Evolutionary conservation across 2,797 vertebrate genomes (phyloP).

Genomic region (Triplophysa bombifrons): DNA sequence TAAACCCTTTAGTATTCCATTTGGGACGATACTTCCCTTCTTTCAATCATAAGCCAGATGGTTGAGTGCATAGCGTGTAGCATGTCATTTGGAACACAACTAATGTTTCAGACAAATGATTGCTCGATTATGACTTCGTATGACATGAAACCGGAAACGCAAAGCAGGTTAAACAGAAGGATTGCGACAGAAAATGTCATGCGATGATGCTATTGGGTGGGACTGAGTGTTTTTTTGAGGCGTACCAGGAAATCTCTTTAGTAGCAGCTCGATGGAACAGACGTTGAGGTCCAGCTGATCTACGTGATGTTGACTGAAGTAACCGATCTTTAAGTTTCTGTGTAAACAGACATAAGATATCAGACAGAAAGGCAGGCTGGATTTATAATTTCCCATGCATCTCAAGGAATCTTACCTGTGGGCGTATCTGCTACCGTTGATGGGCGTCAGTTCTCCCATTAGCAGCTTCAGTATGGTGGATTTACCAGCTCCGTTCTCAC

Average conservation of each 20-base stretch:
- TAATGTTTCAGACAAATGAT: too few relatives aligned
- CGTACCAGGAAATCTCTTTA: conserved; percentile 91
- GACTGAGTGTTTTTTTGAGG: background rate
- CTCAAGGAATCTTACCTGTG: conserved; percentile 81
- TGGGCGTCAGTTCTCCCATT: conserved; percentile 89
- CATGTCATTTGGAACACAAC: too few relatives aligned
- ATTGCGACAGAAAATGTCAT: too few relatives aligned
- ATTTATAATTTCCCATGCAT: background rate
- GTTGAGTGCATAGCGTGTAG: too few relatives aligned
- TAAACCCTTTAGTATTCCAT: too few relatives aligned
- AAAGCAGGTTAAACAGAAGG: too few relatives aligned
- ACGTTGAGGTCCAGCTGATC: conserved; percentile 96
- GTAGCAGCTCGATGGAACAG: conserved; percentile 89
- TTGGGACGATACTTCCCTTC: too few relatives aligned
- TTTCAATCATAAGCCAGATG: too few relatives aligned
- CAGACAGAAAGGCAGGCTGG: background rate
- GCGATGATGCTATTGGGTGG: background rate
- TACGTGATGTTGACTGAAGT: conserved; percentile 97
- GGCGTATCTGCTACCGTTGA: conserved; percentile 85
- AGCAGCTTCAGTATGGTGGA: conserved; percentile 93
- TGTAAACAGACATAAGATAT: background rate
- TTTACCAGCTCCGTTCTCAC: conserved; percentile 95
- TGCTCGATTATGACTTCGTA: too few relatives aligned
- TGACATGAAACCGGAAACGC: too few relatives aligned
- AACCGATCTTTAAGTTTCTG: conserved; percentile 95